Base-by-base conservation (phyloP, 2,888 invertebrate genomes). In the Drosophila paucipuncta region DNA sequence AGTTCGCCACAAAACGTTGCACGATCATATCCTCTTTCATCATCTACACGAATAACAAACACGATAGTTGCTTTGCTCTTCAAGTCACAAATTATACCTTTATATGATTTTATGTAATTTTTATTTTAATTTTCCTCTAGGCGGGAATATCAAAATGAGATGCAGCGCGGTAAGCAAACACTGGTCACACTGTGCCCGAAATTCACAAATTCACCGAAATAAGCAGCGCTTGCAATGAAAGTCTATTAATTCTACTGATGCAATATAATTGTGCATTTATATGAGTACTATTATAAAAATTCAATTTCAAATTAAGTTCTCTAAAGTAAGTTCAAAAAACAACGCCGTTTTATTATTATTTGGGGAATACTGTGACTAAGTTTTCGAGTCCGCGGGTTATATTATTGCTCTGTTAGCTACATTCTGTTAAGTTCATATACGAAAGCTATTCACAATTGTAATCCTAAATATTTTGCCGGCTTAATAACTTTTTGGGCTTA, bases 121-220 rank as follows among this genome's bases (percentile, higher is more conserved):
- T 60, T 16, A 47, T 33, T 39, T 60, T 39, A 50, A 11, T 43
- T 31, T 13, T 22, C 16, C 11, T 62, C 60, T 66, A 68, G 75
- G 80, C 80, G 80, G 78, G 75, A 74, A 82, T 67, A 66, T 82
- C 53, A 80, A 82, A 80, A 80, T 61, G 58, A 39, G 62, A 78
- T 54, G 64, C 78, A 71, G 50, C 10, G 71, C 64, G 30, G 22
- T 62, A 25, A 69, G n/a, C 10, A 7, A 10, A 6, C 10, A 25
- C 41, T 68, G 80, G 78, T 63, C 82, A 78, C 74, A 78, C 82
- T 64, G 5, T 28, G 2, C 11, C 18, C 4, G 37, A 7, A 43
- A 54, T 30, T 30, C 13, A 13, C 28, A 11, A 7, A 33, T 33
- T 11, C 37, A 4, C n/a, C 6, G 16, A 66, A 30, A 35, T 13